These are phyloP conservation scores for Aurelia aurita DNA, from an alignment of 30 jellyfish, hydroid and myxozoan genomes.

Conservation along the genomic window DNA sequence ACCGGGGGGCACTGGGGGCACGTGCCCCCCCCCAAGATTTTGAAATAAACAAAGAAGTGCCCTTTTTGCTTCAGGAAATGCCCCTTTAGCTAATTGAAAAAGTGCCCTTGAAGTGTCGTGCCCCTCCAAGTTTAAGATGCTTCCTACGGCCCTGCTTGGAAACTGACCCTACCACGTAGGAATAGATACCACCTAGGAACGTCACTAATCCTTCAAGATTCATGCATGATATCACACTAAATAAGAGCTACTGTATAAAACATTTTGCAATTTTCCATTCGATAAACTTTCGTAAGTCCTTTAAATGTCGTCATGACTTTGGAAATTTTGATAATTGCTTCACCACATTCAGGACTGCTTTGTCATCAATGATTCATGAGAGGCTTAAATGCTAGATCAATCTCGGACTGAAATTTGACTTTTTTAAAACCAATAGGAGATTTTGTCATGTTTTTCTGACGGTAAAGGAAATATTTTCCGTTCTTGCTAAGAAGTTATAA, in stretches of 20 bases:
- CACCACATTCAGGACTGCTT: constrained; percentile 21
- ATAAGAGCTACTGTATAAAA: neutral
- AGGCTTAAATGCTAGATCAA: constrained; percentile 7
- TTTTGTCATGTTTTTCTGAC: constrained; percentile 14
- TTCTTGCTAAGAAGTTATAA: constrained; percentile 18
- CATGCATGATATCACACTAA: neutral
- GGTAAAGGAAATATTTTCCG: neutral
- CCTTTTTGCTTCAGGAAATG: no score
- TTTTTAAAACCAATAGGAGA: constrained; percentile 36
- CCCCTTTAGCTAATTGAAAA: no score
- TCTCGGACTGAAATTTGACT: constrained; percentile 4
- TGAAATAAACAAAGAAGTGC: no score
- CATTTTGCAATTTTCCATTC: neutral
- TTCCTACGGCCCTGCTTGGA: no score
- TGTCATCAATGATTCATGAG: constrained; percentile 19
- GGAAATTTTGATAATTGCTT: constrained; percentile 17
- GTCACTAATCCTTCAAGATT: no score
- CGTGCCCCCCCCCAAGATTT: no score
- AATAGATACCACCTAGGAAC: no score
- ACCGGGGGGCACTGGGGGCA: no score
- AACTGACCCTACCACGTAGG: no score
- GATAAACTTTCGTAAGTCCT: constrained; percentile 12
- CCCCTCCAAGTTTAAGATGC: no score
- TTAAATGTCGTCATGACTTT: constrained; percentile 16
- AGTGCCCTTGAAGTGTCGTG: no score